Evolutionary conservation across 2,113 vertebrate species (phyloP).

Genomic region (Pachycephala philippinensis): DNA sequence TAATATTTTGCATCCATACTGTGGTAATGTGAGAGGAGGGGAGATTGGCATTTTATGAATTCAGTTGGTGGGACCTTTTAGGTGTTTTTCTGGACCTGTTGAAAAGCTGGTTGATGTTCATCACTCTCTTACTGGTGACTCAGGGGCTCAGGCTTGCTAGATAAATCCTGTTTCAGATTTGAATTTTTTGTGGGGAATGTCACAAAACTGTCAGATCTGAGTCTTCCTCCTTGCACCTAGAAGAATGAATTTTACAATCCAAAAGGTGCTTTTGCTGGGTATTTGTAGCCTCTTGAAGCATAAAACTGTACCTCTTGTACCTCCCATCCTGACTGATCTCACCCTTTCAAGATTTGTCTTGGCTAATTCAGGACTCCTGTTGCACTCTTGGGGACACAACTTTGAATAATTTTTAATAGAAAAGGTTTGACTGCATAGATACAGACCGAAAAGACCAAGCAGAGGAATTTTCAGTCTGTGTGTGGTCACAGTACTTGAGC

Average conservation of each 20-base stretch:
- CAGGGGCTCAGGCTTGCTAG: background rate
- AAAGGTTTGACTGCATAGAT: background rate
- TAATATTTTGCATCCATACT: background rate
- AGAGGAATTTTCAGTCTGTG: background rate
- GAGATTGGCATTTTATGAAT: background rate
- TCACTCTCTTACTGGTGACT: background rate
- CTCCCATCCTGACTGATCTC: background rate
- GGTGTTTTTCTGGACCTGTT: background rate
- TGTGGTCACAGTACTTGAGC: constrained; percentile 12
- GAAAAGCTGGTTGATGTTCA: background rate
- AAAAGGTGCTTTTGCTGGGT: background rate
- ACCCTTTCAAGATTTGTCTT: background rate
- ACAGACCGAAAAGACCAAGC: background rate
- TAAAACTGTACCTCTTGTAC: background rate
- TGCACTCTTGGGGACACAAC: background rate
- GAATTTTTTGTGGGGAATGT: background rate
- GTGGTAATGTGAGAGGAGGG: background rate
- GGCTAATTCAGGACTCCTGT: background rate
- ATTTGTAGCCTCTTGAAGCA: background rate
- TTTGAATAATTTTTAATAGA: background rate
- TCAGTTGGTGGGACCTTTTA: background rate
- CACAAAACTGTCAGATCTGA: background rate
- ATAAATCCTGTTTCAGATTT: background rate
- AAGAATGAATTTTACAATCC: background rate
- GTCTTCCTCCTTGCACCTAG: background rate